Conservation (phyloP, 1,140 invertebrate species). For the Diplogasteroides magnus region DNA sequence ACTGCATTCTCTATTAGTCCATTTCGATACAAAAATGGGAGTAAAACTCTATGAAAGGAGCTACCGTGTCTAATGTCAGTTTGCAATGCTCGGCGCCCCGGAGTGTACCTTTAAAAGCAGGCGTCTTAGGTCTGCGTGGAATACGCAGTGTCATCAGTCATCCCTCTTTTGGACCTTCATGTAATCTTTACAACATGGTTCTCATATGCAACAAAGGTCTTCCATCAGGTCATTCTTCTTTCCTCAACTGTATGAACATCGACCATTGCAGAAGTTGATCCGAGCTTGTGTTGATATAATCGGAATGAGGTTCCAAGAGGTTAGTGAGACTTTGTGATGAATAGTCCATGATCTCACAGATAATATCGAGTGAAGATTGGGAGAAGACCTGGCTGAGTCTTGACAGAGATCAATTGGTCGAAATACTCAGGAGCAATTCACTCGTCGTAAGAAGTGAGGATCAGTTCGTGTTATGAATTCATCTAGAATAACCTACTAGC, state of each 20-base stretch:
- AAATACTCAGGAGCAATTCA: slow-evolving; percentile 58
- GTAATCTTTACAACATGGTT: slow-evolving; percentile 60
- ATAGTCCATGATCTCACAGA: slow-evolving; percentile 36
- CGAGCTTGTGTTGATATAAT: not conserved
- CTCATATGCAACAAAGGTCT: slow-evolving; percentile 59
- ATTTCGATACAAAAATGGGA: too few species aligned
- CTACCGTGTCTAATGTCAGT: too few species aligned
- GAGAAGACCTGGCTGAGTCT: slow-evolving; percentile 57
- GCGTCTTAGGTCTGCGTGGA: slow-evolving; percentile 56
- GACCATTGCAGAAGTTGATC: not conserved
- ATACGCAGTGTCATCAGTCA: slow-evolving; percentile 57
- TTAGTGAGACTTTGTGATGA: slow-evolving; percentile 11
- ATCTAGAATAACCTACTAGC: too few species aligned
- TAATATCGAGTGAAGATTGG: slow-evolving; percentile 57
- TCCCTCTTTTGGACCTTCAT: slow-evolving; percentile 57
- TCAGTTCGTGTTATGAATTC: too few species aligned
- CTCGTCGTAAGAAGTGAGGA: slow-evolving; percentile 49
- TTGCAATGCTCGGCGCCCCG: too few species aligned
- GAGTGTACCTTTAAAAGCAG: too few species aligned
- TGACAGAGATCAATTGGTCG: slow-evolving; percentile 58
- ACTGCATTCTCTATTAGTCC: too few species aligned
- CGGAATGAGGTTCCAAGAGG: not conserved
- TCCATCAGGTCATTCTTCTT: slow-evolving; percentile 44
- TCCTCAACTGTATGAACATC: not conserved
- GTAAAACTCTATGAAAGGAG: too few species aligned